A percentile compares a stretch with the other conserved stretches of the same genome.
These are phyloP conservation scores for Trichomycterus rosablanca DNA, from an alignment of 2,113 vertebrate species.

Conservation along the genomic window DNA sequence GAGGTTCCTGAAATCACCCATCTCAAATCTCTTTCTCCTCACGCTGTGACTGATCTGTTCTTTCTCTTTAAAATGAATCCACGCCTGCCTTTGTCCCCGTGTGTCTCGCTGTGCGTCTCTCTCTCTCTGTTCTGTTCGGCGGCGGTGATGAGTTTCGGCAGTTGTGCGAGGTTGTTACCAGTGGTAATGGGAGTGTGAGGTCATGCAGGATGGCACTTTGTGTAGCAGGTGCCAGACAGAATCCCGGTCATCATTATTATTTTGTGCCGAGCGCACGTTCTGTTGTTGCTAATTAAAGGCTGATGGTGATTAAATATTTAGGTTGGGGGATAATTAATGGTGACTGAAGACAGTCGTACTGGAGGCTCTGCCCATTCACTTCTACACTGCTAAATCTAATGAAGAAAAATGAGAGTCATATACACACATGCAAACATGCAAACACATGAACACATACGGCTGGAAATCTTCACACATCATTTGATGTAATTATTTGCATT, in stretches of 20 bases:
- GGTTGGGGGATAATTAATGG: slow-evolving; percentile 1
- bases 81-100: slow-evolving; percentile 14
- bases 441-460: too few relatives aligned
- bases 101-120: slow-evolving; percentile 9
- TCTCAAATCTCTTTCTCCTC: slow-evolving; percentile 7
- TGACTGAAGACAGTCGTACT: slow-evolving; percentile 19
- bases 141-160: slow-evolving; percentile 21
- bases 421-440: too few relatives aligned
- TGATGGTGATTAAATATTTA: slow-evolving; percentile 43
- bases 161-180: slow-evolving; percentile 19
- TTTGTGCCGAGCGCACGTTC: slow-evolving; percentile 28
- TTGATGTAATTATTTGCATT: too few relatives aligned
- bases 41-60: slow-evolving; percentile 22
- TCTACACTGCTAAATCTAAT: not conserved
- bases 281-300: slow-evolving; percentile 43
- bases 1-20: slow-evolving; percentile 13
- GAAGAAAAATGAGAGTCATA: too few relatives aligned
- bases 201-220: slow-evolving; percentile 7
- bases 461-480: too few relatives aligned
- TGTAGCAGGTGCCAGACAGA: slow-evolving; percentile 18
- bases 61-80: slow-evolving; percentile 17
- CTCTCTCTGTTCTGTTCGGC: slow-evolving; percentile 4
- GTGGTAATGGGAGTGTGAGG: slow-evolving; percentile 21
- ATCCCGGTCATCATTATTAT: slow-evolving; percentile 40
- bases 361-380: slow-evolving; percentile 7